A percentile compares a stretch with the other conserved stretches of the same genome.
These are phyloP conservation scores for Seladonia tumulorum DNA, from an alignment of 2,888 invertebrate genomes.

Conservation along the genomic window DNA sequence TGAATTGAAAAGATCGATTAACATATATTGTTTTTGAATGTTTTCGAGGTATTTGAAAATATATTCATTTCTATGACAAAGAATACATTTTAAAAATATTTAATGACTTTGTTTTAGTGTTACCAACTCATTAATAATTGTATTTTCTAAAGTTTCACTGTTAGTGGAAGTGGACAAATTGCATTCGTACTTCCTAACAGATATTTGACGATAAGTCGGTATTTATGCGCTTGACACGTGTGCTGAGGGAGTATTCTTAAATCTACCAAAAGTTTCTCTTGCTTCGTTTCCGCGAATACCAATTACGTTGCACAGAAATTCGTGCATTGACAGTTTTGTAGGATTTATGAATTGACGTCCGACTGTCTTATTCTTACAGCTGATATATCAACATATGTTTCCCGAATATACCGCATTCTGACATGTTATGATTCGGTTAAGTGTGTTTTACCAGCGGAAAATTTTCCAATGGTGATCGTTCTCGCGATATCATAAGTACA, in stretches of 20 bases:
- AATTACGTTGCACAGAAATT: constrained; percentile 1
- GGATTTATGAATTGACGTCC: constrained; percentile 5
- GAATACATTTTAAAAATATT: background rate
- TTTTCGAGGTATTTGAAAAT: background rate
- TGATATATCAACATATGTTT: constrained; percentile 54
- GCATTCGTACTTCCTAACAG: constrained; percentile 5
- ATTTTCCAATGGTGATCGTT: constrained; percentile 16
- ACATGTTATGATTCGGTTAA: constrained; percentile 49
- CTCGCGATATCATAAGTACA: background rate
- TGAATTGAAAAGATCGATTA: constrained; percentile 7
- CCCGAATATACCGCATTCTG: constrained; percentile 26
- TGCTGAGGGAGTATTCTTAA: background rate
- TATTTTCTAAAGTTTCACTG: background rate
- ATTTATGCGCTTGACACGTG: constrained; percentile 10
- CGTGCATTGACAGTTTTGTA: background rate
- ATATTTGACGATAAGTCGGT: constrained; percentile 13
- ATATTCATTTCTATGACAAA: background rate
- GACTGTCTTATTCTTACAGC: constrained; percentile 36
- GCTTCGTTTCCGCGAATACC: background rate
- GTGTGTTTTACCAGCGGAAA: constrained; percentile 29
- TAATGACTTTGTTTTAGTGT: background rate
- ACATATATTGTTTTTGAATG: background rate
- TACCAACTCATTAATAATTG: background rate
- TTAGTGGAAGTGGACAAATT: constrained; percentile 3
- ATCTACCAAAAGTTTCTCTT: constrained; percentile 2